These are phyloP conservation scores for Beris chalybata DNA, from an alignment of 2,888 invertebrate species.

Conservation along the genomic window DNA sequence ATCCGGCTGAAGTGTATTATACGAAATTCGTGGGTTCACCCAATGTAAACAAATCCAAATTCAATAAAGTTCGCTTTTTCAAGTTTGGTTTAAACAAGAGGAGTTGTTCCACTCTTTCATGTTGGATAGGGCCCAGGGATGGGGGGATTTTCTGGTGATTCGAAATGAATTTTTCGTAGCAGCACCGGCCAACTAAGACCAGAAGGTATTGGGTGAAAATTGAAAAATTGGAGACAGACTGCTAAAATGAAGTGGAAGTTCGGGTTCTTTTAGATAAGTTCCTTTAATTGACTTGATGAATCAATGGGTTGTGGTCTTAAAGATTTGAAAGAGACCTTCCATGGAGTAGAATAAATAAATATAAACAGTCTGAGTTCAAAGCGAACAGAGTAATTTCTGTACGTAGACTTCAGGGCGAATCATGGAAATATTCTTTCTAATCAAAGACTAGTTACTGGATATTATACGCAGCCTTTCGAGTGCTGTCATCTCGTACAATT, in stretches of 20 bases:
- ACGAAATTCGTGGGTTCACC: constrained; percentile 33
- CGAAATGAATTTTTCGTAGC: constrained; percentile 16
- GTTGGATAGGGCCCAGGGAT: not conserved
- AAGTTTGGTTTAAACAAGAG: constrained; percentile 39
- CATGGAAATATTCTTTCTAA: too few relatives aligned
- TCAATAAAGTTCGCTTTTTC: constrained; percentile 42
- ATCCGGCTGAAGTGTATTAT: constrained; percentile 13
- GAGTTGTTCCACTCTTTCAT: constrained; percentile 31
- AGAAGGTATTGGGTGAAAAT: constrained; percentile 32
- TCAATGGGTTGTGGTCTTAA: too few relatives aligned
- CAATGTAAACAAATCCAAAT: constrained; percentile 41
- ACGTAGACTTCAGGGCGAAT: too few relatives aligned
- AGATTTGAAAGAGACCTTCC: too few relatives aligned
- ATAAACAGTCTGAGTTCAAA: too few relatives aligned
- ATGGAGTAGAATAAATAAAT: too few relatives aligned
- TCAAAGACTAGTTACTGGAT: too few relatives aligned
- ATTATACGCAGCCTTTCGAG: too few relatives aligned
- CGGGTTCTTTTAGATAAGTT: constrained; percentile 9
- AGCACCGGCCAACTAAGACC: not conserved
- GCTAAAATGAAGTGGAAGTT: constrained; percentile 28
- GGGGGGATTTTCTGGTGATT: constrained; percentile 7
- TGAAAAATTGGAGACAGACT: constrained; percentile 36
- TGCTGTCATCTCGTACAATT: too few relatives aligned
- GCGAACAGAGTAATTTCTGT: too few relatives aligned
- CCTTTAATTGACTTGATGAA: constrained; percentile 7